phyloP scores from a whole-genome alignment of 2,888 invertebrate genomes.

The Ennomos quercinarius region DNA sequence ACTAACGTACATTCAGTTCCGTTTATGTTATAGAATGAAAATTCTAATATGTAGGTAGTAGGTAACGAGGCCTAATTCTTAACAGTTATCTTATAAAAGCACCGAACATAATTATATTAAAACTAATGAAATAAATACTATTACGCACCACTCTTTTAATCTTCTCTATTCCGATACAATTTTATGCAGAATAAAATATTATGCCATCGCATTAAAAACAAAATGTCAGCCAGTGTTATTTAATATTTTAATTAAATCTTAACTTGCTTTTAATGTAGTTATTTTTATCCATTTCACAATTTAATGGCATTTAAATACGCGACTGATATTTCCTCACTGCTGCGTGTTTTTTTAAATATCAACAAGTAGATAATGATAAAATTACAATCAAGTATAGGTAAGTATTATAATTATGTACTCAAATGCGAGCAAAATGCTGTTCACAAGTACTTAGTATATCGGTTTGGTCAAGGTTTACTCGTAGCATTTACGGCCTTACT shows the following conservation, averaged over 20 bases:
- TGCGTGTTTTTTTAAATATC: slow-evolving; percentile 25
- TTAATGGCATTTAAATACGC: slow-evolving; percentile 19
- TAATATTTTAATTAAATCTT: slow-evolving; percentile 19
- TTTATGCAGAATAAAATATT: no score
- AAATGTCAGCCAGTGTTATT: slow-evolving; percentile 30
- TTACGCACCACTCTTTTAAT: no score
- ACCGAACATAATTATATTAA: no score
- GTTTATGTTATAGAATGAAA: no score
- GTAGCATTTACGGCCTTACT: slow-evolving; percentile 46
- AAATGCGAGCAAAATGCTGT: slow-evolving; percentile 13
- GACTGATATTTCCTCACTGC: slow-evolving; percentile 21
- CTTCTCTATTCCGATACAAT: no score
- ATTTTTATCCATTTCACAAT: slow-evolving; percentile 20
- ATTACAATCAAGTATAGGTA: slow-evolving; percentile 15
- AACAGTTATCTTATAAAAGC: no score
- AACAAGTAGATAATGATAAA: slow-evolving; percentile 30
- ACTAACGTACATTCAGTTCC: no score
- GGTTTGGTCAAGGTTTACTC: slow-evolving; percentile 50
- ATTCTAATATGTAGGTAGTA: no score
- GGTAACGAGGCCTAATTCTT: no score
- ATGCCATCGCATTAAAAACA: slow-evolving; percentile 3
- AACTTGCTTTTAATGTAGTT: slow-evolving; percentile 8
- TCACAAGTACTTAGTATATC: slow-evolving; percentile 19
- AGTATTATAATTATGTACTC: slow-evolving; percentile 19
- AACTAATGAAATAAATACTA: no score